phyloP scores from a whole-genome alignment of 2,888 invertebrate genomes.

The Mythimna vitellina region DNA sequence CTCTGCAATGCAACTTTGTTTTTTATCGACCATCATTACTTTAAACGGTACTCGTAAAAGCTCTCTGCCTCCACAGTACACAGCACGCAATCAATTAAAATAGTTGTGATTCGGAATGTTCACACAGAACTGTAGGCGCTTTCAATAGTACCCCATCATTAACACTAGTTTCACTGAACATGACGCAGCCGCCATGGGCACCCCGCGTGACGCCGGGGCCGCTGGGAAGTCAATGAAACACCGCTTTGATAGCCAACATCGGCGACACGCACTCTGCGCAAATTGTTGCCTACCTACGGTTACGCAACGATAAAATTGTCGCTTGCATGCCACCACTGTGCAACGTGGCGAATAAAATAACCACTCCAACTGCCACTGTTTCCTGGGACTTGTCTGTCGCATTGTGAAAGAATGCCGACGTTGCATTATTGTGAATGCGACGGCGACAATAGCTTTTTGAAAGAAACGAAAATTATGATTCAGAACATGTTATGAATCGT shows the following conservation, averaged over 20 bases:
- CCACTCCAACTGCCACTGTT: slow-evolving; percentile 64
- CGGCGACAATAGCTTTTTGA: slow-evolving; percentile 59
- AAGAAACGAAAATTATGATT: slow-evolving; percentile 44
- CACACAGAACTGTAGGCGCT: slow-evolving; percentile 68
- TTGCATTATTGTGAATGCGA: slow-evolving; percentile 64
- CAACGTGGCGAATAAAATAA: slow-evolving; percentile 72
- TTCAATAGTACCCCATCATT: slow-evolving; percentile 68
- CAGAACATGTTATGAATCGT: slow-evolving; percentile 22
- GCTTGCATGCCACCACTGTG: slow-evolving; percentile 72
- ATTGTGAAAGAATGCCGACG: slow-evolving; percentile 72
- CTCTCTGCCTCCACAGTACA: slow-evolving; percentile 30
- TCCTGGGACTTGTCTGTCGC: slow-evolving; percentile 72
- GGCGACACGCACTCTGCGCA: slow-evolving; percentile 87
- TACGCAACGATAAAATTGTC: slow-evolving; percentile 86
- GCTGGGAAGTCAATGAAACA: slow-evolving; percentile 69
- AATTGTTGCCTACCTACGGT: slow-evolving; percentile 80
- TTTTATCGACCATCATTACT: slow-evolving; percentile 53
- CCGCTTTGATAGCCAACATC: slow-evolving; percentile 68
- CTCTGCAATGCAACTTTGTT: slow-evolving; percentile 51
- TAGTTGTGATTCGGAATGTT: slow-evolving; percentile 61
- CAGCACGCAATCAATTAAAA: slow-evolving; percentile 59
- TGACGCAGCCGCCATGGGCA: slow-evolving; percentile 62
- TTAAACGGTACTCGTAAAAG: slow-evolving; percentile 50
- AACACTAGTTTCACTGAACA: slow-evolving; percentile 63
- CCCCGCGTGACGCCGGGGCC: slow-evolving; percentile 76